Evolutionary conservation across 2,113 vertebrate species (phyloP).

Genomic region (Pseudopipra pipra): DNA sequence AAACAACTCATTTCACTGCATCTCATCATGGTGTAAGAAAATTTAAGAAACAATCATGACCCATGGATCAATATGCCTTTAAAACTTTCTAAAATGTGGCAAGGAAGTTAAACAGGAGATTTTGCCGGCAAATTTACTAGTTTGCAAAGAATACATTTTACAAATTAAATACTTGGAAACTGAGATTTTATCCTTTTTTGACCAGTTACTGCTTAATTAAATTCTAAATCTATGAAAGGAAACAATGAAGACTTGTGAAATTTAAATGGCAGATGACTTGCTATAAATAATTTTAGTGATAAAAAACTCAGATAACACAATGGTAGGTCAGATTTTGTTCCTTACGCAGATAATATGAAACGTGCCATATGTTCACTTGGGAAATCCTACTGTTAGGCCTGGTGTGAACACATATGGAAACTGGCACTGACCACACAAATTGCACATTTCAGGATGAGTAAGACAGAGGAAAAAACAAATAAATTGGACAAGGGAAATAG

Average conservation of each 20-base stretch:
- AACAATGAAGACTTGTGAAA: background rate
- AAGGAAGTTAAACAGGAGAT: background rate
- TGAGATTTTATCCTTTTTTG: background rate
- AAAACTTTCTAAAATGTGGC: background rate
- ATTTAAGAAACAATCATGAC: background rate
- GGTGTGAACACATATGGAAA: background rate
- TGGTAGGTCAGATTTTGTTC: background rate
- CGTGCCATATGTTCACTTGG: slow-evolving; percentile 22
- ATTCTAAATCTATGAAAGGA: background rate
- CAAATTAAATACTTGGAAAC: background rate
- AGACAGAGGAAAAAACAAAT: background rate
- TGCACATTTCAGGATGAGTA: background rate
- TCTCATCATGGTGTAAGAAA: background rate
- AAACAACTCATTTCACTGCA: background rate
- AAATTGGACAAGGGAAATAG: background rate
- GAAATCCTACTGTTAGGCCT: slow-evolving; percentile 18
- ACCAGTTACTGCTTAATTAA: background rate
- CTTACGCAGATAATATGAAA: background rate
- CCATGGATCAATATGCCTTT: background rate
- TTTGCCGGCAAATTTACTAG: background rate
- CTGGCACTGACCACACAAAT: background rate
- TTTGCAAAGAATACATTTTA: background rate
- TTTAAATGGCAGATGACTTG: background rate
- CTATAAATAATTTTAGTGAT: background rate
- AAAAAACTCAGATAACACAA: background rate